Evolutionary conservation across 2,113 vertebrate genomes (phyloP), one percentile per base, ranked within the genome.

Genomic region (Lamprologus lemairii): DNA sequence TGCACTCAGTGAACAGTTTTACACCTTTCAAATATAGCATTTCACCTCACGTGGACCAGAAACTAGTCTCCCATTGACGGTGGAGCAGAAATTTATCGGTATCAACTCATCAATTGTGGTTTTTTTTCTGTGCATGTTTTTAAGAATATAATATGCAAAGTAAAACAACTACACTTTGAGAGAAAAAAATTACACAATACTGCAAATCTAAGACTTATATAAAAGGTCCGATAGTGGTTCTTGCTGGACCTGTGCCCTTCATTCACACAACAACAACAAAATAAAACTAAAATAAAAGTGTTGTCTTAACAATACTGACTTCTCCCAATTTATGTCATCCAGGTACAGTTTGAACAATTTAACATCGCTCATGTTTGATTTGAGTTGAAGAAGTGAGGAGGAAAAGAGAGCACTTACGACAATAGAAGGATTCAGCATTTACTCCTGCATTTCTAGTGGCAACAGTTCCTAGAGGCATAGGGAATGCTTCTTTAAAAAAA

Each of bases 401-500:
- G 68, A 80, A 85, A 57, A 83, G 55, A 80, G 82, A 79, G 84
- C 31, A 63, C 81, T 51, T 35, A 73, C 80, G 86, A 95, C 88
- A 91, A 95, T 86, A 93, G 81, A 86, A 92, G 89, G 88, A 93
- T 82, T 82, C 85, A 88, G 79, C 90, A 3, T 89, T 86, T 89
- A 83, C 88, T 84, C 91, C 90, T 88, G 94, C 82, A 86, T 89
- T 91, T 94, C 92, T 95, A 95, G 95, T 95, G 95, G 92, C 94
- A 94, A 95, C 87, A 89, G 68, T 91, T 97, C 92, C 91, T 92
- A 95, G 94, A 92, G 96, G 96, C 95, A 91, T 37, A 96, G 94
- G 96, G 96, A 97, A 97, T 96, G 97, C 96, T 94, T 96, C 83
- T 93, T 95, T 95, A 94, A 47, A 86, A 60, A 89, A 87, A 65